Evolutionary conservation across 1,140 invertebrate species (phyloP), one percentile per base, ranked within the genome.

Genomic region (Dreissena rostriformis): DNA sequence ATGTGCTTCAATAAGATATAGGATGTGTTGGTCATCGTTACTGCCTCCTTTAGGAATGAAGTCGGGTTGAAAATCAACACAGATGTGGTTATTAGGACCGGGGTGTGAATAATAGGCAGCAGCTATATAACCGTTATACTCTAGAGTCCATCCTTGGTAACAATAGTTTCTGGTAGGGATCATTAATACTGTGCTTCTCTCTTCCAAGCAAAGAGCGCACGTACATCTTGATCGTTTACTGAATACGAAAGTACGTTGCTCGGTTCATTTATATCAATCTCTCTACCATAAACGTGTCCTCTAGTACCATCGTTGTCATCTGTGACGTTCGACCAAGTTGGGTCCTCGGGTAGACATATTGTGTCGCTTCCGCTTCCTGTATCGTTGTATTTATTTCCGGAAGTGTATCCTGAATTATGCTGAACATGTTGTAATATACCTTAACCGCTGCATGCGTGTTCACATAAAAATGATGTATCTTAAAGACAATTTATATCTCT

Each of bases 1-100:
- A n/a, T n/a, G n/a, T n/a, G 70, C 29, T 22, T 72, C 70, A 24
- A 72, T 39, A 8, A 72, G 22, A 72, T 28, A 72, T 39, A 72
- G 70, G 22, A 15, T 8, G 22, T 28, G 22, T 72, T 39, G 15
- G 12, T 29, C 29, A 72, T 72, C 15, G 15, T 15, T 28, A 15
- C 14, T 72, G 7, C 12, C 70, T 11, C n/a, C 29, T 15, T 39
- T 72, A 15, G 70, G 22, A 14, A 72, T 15, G 11, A 49, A 26
- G 17, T 72, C 70, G 15, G 70, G 70, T 49, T 39, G 22, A n/a
- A 15, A 15, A 39, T 72, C 70, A 8, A 72, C n/a, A 29, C 70
- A 72, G 22, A 72, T 29, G 70, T 28, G 29, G n/a, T 39, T 15
- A 11, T 17, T 72, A 12, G 70, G 29, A 28, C 29, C 70, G 12